phyloP scores from a whole-genome alignment of 35 echinoderm and acorn worm species.

The Lytechinus pictus region DNA sequence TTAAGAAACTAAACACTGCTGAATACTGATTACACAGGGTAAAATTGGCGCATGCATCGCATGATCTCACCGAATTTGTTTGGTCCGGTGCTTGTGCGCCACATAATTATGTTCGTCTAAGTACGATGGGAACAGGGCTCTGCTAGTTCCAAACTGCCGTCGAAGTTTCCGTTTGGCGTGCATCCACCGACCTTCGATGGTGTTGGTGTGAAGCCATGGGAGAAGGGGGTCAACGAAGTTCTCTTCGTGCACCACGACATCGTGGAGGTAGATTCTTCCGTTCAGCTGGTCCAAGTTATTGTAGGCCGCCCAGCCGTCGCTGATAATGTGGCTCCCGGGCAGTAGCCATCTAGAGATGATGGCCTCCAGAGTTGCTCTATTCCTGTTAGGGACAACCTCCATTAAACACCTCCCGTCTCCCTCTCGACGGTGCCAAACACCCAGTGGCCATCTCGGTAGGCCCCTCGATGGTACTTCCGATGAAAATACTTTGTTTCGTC shows the following conservation, averaged over 20 bases:
- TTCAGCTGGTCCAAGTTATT: background rate
- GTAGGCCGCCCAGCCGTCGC: constrained; percentile 34
- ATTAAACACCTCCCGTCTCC: background rate
- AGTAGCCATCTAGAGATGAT: background rate
- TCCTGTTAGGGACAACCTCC: background rate
- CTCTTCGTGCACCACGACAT: constrained; percentile 34
- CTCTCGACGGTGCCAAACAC: constrained; percentile 48
- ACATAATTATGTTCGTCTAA: background rate
- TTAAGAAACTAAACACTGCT: too few relatives aligned
- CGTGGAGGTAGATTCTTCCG: background rate
- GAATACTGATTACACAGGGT: too few relatives aligned
- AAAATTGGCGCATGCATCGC: too few relatives aligned
- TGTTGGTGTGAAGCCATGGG: constrained; percentile 29
- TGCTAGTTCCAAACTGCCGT: background rate
- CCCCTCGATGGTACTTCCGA: constrained; percentile 36
- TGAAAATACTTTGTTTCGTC: constrained; percentile 39
- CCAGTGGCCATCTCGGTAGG: background rate
- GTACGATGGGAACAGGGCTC: background rate
- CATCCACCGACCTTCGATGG: background rate
- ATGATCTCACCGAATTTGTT: too few relatives aligned
- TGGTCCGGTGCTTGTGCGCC: too few relatives aligned
- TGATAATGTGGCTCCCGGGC: constrained; percentile 42
- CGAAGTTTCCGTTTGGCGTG: background rate
- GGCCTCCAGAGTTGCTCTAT: background rate
- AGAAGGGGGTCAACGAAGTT: constrained; percentile 44